Conservation (phyloP, 2,113 vertebrate genomes). For the Pavo muticus region DNA sequence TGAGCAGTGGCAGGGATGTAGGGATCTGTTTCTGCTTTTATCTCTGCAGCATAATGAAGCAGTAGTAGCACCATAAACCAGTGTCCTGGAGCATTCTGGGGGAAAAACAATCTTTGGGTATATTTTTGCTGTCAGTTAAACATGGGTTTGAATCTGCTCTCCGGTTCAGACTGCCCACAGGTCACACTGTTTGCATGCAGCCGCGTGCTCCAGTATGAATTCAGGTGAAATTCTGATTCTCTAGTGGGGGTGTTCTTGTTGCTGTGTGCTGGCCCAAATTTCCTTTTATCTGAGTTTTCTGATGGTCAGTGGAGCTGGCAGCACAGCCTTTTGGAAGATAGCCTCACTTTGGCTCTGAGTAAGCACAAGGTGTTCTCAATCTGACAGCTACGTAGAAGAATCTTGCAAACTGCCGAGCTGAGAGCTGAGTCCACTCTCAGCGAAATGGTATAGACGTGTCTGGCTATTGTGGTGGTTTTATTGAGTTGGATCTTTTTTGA, state of each 20-base stretch:
- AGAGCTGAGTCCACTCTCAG: not conserved
- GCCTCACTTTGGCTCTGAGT: not conserved
- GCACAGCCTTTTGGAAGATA: not conserved
- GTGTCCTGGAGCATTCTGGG: not conserved
- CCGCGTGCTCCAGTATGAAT: not conserved
- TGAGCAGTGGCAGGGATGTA: not conserved
- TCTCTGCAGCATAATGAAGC: not conserved
- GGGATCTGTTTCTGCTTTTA: not conserved
- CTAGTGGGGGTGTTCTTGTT: not conserved
- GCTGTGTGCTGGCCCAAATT: not conserved
- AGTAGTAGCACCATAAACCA: not conserved
- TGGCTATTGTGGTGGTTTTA: not conserved
- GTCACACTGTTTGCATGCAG: not conserved
- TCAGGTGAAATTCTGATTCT: not conserved
- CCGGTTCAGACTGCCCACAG: not conserved
- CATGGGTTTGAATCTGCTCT: not conserved
- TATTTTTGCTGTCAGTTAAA: slow-evolving; percentile 3
- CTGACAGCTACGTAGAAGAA: not conserved
- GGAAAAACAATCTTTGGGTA: not conserved
- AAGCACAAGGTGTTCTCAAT: not conserved
- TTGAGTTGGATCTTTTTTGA: slow-evolving; percentile 1
- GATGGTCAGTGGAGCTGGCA: not conserved
- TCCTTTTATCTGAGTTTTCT: not conserved
- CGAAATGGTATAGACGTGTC: not conserved
- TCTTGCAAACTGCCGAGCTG: not conserved